Evolutionary conservation across 2,113 vertebrate genomes (phyloP).

Genomic region (Amazona vittata): DNA sequence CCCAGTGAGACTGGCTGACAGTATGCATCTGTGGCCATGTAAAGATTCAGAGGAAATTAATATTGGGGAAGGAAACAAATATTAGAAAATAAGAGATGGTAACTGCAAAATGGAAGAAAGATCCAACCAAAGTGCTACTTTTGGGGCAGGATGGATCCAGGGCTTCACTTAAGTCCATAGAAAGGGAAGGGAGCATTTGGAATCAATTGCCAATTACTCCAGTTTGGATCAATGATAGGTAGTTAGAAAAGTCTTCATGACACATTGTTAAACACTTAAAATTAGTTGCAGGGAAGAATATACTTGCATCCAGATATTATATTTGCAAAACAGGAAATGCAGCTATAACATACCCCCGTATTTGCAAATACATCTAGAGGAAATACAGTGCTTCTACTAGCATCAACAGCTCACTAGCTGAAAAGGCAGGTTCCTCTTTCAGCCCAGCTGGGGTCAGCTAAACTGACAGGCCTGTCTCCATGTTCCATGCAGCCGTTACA

Average conservation of each 20-base stretch:
- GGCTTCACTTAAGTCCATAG: background rate
- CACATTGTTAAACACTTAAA: background rate
- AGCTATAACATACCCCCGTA: background rate
- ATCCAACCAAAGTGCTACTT: background rate
- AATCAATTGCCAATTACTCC: background rate
- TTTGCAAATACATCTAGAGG: background rate
- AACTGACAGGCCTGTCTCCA: background rate
- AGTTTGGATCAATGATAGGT: background rate
- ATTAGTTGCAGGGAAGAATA: background rate
- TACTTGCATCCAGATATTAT: background rate
- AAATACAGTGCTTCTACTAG: background rate
- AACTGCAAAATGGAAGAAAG: background rate
- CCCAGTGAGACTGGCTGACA: background rate
- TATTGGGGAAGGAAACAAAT: background rate
- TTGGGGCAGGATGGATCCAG: background rate
- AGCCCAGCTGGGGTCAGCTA: background rate
- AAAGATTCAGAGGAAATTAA: background rate
- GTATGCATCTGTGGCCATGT: background rate
- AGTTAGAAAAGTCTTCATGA: background rate
- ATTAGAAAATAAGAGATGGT: background rate
- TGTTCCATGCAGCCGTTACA: rapidly evolving
- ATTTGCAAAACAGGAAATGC: background rate
- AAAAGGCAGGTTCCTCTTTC: background rate
- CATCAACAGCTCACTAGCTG: background rate
- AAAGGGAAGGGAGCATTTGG: background rate